Evolutionary conservation across 2,888 invertebrate species (phyloP), one percentile per base, ranked within the genome.

Genomic region (Pseudococcus viburni): DNA sequence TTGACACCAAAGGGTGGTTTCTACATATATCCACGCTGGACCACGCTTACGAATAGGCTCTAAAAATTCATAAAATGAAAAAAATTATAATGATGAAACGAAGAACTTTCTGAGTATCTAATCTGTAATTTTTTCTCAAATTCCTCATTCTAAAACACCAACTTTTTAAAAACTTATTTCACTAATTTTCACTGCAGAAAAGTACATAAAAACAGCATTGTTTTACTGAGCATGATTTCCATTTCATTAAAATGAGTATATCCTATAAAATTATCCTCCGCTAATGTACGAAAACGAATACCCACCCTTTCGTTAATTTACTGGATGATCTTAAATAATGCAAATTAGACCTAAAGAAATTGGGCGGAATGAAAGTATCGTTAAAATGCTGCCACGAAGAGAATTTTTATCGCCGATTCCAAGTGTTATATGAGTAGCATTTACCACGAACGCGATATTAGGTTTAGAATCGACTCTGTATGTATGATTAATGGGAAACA

Each of bases 401-500:
- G 11, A 64, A 64, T 59, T 64, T 19, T 64, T 64, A 64, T 64
- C 64, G 22, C 11, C 22, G 7, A 22, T 64, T 64, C 19, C 22
- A 64, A 64, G 64, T 4, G 64, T 59, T 64, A 33, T 33, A 33
- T n/a, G n/a, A 22, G 64, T 64, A 64, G 64, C 11, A 15, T 73
- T 73, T 12, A 17, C 5, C 73, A 26, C 33, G 73, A 33, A 73
- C 15, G 15, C 11, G 73, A 33, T 64, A 64, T 7, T 22, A 64
- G 64, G 17, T 39, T 39, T 17, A 39, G 19, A 46, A 19, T 46
- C n/a, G 11, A 83, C 80, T 46, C 26, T 33, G 26, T 33, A 33
- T 83, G 19, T 51, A 51, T 83, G 80, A 83, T 83, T 83, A 83
- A 83, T 83, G 46, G 19, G 42, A 83, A 19, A n/a, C 19, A 42